phyloP scores from a whole-genome alignment of 2,888 invertebrate genomes.

The Nineta flava region DNA sequence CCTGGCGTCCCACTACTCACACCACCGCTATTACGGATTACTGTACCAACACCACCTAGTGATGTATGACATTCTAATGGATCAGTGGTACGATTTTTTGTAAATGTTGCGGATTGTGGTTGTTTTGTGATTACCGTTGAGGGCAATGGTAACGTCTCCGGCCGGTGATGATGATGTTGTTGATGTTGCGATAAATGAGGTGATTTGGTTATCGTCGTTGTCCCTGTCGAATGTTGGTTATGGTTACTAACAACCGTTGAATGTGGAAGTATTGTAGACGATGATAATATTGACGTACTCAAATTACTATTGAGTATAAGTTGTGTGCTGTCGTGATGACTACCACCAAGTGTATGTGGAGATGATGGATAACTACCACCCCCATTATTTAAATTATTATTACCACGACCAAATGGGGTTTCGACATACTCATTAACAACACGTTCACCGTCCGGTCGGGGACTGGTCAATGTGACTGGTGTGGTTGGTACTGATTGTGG shows the following conservation, averaged over 20 bases:
- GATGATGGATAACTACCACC: too few species aligned
- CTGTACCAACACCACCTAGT: slow-evolving; percentile 12
- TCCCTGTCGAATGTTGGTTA: slow-evolving; percentile 7
- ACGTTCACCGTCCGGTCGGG: slow-evolving; percentile 74
- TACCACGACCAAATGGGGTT: slow-evolving; percentile 39
- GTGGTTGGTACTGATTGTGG: slow-evolving; percentile 12
- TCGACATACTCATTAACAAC: slow-evolving; percentile 89
- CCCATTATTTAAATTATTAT: neutral
- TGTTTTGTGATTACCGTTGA: slow-evolving; percentile 32
- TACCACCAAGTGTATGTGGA: neutral
- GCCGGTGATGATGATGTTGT: slow-evolving; percentile 5
- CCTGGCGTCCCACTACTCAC: slow-evolving; percentile 9
- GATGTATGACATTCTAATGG: slow-evolving; percentile 22
- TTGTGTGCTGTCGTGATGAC: neutral
- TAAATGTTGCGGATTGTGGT: slow-evolving; percentile 31
- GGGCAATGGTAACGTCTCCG: slow-evolving; percentile 8
- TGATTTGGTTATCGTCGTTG: slow-evolving; percentile 10
- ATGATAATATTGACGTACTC: neutral
- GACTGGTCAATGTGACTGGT: slow-evolving; percentile 40
- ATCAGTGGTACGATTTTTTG: slow-evolving; percentile 16
- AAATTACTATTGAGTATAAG: neutral
- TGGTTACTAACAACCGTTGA: slow-evolving; percentile 12
- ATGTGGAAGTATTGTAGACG: slow-evolving; percentile 12
- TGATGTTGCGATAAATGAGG: slow-evolving; percentile 7
- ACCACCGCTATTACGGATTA: slow-evolving; percentile 11